Evolutionary conservation across 2,888 invertebrate genomes (phyloP).

Genomic region (Hirtodrosophila cameraria): DNA sequence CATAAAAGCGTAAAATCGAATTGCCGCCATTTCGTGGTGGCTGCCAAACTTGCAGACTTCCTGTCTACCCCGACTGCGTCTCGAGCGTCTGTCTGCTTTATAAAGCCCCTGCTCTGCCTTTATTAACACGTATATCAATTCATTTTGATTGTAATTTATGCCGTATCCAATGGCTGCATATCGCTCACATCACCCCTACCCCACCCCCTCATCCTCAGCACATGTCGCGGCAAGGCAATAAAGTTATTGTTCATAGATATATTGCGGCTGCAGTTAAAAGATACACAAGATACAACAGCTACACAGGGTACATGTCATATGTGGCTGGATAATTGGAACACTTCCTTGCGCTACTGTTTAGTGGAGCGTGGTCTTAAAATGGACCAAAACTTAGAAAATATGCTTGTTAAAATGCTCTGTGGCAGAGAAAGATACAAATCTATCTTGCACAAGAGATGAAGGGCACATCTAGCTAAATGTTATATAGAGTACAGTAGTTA

Average conservation of each 20-base stretch:
- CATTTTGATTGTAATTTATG: conserved; percentile 81
- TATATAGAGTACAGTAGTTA: too few species aligned
- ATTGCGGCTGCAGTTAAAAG: conserved; percentile 74
- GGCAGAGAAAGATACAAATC: neutral
- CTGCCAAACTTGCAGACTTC: conserved; percentile 64
- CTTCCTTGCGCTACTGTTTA: conserved; percentile 39
- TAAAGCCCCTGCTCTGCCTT: conserved; percentile 26
- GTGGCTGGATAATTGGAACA: conserved; percentile 52
- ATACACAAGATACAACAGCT: conserved; percentile 36
- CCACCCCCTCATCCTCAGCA: conserved; percentile 10
- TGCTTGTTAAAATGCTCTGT: neutral
- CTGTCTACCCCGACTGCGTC: conserved; percentile 36
- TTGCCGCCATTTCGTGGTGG: conserved; percentile 75
- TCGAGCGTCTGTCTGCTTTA: conserved; percentile 18
- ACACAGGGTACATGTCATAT: conserved; percentile 51
- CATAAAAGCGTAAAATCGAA: conserved; percentile 79
- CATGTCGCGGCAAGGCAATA: conserved; percentile 43
- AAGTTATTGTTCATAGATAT: conserved; percentile 75
- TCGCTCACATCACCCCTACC: conserved; percentile 69
- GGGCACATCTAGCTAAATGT: too few species aligned
- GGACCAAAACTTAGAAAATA: neutral
- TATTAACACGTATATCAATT: conserved; percentile 81
- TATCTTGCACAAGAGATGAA: too few species aligned
- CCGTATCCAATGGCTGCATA: conserved; percentile 81
- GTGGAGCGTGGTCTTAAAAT: conserved; percentile 46